Evolutionary conservation across 2,888 invertebrate genomes (phyloP).

Genomic region (Prostheceraeus crozeri): DNA sequence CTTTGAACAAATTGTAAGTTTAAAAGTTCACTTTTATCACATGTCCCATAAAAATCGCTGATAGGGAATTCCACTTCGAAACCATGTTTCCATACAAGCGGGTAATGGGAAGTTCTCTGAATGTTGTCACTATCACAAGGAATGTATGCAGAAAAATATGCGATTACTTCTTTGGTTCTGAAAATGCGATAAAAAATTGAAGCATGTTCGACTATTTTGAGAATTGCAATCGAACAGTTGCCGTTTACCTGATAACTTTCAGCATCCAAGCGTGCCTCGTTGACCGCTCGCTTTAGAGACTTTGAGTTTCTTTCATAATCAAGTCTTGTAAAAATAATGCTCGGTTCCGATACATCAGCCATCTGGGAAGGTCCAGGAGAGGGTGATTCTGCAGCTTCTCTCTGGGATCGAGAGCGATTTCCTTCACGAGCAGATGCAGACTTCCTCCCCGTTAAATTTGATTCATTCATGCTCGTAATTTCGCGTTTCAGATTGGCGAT

Average conservation of each 20-base stretch:
- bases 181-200: too few relatives aligned
- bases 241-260: neutral
- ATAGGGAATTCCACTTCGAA: too few relatives aligned
- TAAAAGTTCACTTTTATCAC: too few relatives aligned
- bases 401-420: conserved; percentile 9
- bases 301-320: conserved; percentile 55
- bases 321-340: conserved; percentile 54
- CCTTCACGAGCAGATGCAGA: conserved; percentile 18
- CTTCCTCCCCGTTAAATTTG: too few relatives aligned
- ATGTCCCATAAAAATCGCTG: too few relatives aligned
- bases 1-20: neutral
- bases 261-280: conserved; percentile 40
- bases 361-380: neutral
- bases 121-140: too few relatives aligned
- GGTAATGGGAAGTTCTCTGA: too few relatives aligned
- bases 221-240: too few relatives aligned
- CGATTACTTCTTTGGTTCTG: too few relatives aligned
- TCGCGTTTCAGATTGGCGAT: conserved; percentile 50
- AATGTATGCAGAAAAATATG: too few relatives aligned
- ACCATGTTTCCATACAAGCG: too few relatives aligned
- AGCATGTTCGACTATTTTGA: too few relatives aligned
- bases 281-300: conserved; percentile 51
- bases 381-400: neutral
- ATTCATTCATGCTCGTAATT: conserved; percentile 44
- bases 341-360: conserved; percentile 41